Conservation (phyloP, 2,797 vertebrate species). For the Pipistrellus kuhlii region DNA sequence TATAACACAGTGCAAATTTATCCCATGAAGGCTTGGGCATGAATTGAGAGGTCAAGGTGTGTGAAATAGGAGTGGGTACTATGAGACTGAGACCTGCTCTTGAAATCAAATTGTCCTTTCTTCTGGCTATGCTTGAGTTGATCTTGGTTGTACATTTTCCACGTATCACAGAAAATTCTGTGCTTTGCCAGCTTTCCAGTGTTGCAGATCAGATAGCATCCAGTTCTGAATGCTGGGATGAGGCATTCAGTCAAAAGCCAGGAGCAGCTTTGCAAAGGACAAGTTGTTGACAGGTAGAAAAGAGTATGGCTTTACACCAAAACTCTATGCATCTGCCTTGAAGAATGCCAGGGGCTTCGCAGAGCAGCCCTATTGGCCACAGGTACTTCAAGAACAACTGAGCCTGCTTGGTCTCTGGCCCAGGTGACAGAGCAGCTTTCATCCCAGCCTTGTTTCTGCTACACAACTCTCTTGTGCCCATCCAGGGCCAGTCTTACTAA, state of each 20-base stretch:
- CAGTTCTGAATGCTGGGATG: not conserved
- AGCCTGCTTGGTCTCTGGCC: no score
- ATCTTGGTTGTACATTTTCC: not conserved
- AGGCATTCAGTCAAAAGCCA: not conserved
- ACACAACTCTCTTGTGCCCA: not conserved
- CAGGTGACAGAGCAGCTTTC: not conserved
- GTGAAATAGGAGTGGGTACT: rapidly evolving
- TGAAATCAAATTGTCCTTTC: not conserved
- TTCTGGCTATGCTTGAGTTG: not conserved
- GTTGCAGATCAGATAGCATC: not conserved
- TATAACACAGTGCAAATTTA: not conserved
- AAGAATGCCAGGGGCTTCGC: no score
- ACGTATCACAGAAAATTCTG: not conserved
- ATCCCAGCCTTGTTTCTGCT: not conserved
- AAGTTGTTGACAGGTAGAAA: not conserved
- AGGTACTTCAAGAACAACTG: not conserved
- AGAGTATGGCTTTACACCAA: not conserved
- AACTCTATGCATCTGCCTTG: not conserved
- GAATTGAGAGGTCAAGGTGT: not conserved
- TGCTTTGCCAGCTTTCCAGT: not conserved
- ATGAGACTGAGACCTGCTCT: not conserved
- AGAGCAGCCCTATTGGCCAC: not conserved
- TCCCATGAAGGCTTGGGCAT: not conserved
- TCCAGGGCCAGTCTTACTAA: not conserved
- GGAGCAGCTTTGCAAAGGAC: not conserved